A percentile compares a stretch with the other conserved stretches of the same genome.
phyloP scores from a whole-genome alignment of 2,888 invertebrate genomes.

The Aproaerema taeniolella region DNA sequence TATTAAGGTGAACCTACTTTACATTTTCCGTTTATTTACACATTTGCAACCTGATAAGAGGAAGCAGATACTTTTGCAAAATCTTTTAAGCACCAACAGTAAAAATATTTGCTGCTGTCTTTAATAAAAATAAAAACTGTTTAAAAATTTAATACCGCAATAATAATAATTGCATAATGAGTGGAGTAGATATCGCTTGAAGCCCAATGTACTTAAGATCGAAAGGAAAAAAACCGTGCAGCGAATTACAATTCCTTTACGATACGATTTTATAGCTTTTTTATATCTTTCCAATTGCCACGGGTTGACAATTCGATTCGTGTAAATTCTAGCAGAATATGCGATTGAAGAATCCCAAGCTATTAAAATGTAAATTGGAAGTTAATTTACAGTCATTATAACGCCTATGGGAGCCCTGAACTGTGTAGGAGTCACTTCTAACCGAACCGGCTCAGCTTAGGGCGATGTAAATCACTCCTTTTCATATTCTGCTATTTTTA shows the following conservation, averaged over 20 bases:
- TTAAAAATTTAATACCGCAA: conserved; percentile 14
- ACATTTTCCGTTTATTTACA: no score
- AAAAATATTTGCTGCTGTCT: no score
- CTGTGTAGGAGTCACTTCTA: conserved; percentile 5
- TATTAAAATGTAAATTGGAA: conserved; percentile 65
- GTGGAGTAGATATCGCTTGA: conserved; percentile 29
- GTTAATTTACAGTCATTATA: conserved; percentile 35
- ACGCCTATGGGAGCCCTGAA: conserved; percentile 24
- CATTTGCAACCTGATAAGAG: no score
- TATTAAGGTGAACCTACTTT: no score
- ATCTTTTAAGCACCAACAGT: no score
- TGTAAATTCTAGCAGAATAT: conserved; percentile 70
- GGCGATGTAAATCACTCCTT: conserved; percentile 14
- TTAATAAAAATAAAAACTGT: not conserved
- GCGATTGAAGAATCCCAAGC: conserved; percentile 45
- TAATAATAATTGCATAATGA: conserved; percentile 29
- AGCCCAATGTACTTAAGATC: conserved; percentile 27
- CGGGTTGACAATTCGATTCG: conserved; percentile 60
- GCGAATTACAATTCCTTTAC: conserved; percentile 65
- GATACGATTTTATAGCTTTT: conserved; percentile 65
- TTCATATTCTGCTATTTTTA: conserved; percentile 9
- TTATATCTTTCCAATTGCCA: conserved; percentile 68
- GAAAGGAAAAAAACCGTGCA: conserved; percentile 44
- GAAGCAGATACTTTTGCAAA: no score
- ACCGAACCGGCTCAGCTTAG: conserved; percentile 7